Evolutionary conservation across 2,113 vertebrate species (phyloP), one percentile per base, ranked within the genome.

Genomic region (Spea bombifrons): DNA sequence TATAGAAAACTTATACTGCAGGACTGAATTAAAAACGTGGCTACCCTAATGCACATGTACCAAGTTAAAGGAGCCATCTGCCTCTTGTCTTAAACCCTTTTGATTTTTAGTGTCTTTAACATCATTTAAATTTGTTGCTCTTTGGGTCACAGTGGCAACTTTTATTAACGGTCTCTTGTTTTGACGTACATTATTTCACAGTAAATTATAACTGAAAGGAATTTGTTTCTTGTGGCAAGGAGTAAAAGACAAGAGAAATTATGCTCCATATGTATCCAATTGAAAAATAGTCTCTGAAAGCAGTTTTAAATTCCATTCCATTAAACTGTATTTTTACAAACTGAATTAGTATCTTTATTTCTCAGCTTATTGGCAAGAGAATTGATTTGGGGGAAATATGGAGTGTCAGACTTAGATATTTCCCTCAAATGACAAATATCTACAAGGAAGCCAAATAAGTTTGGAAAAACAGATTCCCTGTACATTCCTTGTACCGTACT

Each of bases 311-410:
- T 72, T 66, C 55, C 69, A 59, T 72, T 43, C 69, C 76, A 78
- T 79, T 79, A 57, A 64, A 79, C 49, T 70, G 16, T 48, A 79
- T 79, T 79, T 73, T 53, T 73, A 30, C 44, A 77, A 79, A 79
- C 30, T 66, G 45, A 77, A 63, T 70, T 70, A 77, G 55, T 70
- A 63, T 77, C 44, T 68, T 44, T 13, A 57, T 53, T 66, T 16
- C n/a, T 7, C 48, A 66, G 46, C 53, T 12, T 66, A 66, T 73
- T 79, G 69, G 76, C 69, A 65, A 66, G 63, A 66, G 43, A 66
- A 71, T 45, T 79, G 69, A 57, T 64, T 71, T 66, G 8, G 43
- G 61, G 47, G 43, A 57, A 66, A 55, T 73, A 46, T 53, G 46
- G 7, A 59, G 53, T 63, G 45, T 77, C 46, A 71, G 55, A 63